These are phyloP conservation scores for Arothron firmamentum DNA, from an alignment of 2,113 vertebrate species.

Conservation along the genomic window DNA sequence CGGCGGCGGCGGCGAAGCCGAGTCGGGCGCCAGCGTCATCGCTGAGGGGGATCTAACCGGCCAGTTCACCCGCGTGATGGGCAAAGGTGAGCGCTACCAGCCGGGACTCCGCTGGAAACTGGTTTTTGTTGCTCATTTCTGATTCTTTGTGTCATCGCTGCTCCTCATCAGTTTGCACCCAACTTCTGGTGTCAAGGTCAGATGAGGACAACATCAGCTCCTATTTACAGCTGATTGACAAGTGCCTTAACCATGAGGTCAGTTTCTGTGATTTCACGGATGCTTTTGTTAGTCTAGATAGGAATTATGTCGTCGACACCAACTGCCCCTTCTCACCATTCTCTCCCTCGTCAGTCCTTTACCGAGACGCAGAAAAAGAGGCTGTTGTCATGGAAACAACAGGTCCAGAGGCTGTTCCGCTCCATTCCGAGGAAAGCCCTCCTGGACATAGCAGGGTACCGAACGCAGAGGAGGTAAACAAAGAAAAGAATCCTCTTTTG, in stretches of 20 bases:
- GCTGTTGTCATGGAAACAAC: conserved; percentile 99
- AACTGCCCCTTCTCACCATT: background rate
- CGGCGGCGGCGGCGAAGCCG: conserved; percentile 76
- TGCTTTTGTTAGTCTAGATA: no score
- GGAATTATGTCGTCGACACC: no score
- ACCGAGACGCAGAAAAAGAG: conserved; percentile 98
- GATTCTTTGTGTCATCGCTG: background rate
- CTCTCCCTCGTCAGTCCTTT: conserved; percentile 81
- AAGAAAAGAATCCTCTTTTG: background rate
- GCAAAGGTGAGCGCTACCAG: conserved; percentile 83
- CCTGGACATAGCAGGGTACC: conserved; percentile 91
- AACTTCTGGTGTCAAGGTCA: conserved; percentile 93
- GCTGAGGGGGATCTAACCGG: conserved; percentile 89
- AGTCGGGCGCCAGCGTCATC: conserved; percentile 78
- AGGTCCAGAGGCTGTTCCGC: conserved; percentile 98
- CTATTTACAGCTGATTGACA: conserved; percentile 98
- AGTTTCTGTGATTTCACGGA: background rate
- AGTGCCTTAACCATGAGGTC: conserved; percentile 96
- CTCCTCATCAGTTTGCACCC: conserved; percentile 85
- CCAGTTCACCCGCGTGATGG: conserved; percentile 98
- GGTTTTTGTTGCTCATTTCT: background rate
- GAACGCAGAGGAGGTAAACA: conserved; percentile 88
- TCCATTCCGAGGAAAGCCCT: conserved; percentile 97
- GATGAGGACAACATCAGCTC: conserved; percentile 98
- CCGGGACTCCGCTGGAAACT: background rate